These are phyloP conservation scores for Drosophila peninsularis DNA, from an alignment of 2,888 invertebrate genomes.

Conservation along the genomic window DNA sequence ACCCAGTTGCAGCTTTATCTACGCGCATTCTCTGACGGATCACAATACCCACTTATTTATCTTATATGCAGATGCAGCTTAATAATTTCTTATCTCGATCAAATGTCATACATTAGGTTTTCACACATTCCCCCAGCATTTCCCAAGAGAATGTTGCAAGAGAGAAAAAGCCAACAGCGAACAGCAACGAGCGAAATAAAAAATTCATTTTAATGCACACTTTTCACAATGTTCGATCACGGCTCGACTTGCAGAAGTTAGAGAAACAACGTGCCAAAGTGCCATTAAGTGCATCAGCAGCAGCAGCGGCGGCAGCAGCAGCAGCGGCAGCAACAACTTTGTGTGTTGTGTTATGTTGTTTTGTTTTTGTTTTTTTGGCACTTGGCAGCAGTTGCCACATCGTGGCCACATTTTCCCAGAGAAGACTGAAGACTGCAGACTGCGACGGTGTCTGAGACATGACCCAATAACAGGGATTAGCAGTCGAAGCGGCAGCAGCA, in stretches of 20 bases:
- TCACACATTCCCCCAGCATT: conserved; percentile 35
- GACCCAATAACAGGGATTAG: conserved; percentile 80
- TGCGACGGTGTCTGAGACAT: conserved; percentile 52
- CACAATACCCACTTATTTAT: background rate
- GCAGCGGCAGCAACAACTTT: conserved; percentile 32
- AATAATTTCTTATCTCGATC: conserved; percentile 1
- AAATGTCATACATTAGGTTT: conserved; percentile 23
- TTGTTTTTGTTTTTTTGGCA: conserved; percentile 56
- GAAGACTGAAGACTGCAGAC: conserved; percentile 40
- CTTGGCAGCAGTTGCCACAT: conserved; percentile 73
- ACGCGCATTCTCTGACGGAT: background rate
- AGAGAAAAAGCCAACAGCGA: conserved; percentile 30
- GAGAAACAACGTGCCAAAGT: conserved; percentile 57
- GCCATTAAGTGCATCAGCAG: conserved; percentile 72
- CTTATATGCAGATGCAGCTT: background rate
- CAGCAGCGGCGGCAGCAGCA: conserved; percentile 35
- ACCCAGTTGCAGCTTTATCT: background rate
- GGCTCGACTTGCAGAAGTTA: conserved; percentile 27
- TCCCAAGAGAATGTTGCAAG: conserved; percentile 59
- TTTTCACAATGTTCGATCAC: conserved; percentile 73
- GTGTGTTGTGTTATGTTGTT: conserved; percentile 61
- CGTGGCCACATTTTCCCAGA: conserved; percentile 75
- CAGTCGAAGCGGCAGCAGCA: conserved; percentile 17
- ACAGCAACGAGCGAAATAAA: conserved; percentile 1
- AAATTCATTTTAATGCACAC: conserved; percentile 58